phyloP scores from a whole-genome alignment of 2,113 vertebrate species.

The Thamnophis sirtalis region DNA sequence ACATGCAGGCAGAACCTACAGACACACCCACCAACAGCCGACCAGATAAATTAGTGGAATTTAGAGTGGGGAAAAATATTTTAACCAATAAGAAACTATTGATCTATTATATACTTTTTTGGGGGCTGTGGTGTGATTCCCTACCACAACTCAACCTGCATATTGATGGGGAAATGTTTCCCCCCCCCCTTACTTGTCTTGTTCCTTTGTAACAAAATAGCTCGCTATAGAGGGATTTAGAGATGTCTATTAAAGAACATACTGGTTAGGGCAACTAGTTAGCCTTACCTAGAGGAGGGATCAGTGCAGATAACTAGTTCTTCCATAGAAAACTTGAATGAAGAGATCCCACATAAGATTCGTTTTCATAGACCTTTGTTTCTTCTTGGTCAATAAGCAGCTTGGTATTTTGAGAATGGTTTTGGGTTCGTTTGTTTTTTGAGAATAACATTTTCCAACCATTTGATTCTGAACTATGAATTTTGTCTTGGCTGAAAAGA shows the following conservation, averaged over 20 bases:
- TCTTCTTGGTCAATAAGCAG: constrained; percentile 62
- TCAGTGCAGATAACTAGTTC: constrained; percentile 55
- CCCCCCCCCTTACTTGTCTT: constrained; percentile 4
- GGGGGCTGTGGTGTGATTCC: neutral
- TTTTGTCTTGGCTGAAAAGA: constrained; percentile 67
- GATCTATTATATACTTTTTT: constrained; percentile 60
- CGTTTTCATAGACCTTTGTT: constrained; percentile 52
- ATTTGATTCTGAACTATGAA: neutral
- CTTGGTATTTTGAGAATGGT: constrained; percentile 52
- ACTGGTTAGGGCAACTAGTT: constrained; percentile 56
- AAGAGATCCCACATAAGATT: constrained; percentile 52
- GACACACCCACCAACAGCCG: neutral
- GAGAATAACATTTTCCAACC: neutral
- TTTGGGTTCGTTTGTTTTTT: neutral
- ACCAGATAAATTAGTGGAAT: constrained; percentile 55
- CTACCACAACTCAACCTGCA: constrained; percentile 53
- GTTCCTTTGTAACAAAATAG: constrained; percentile 53
- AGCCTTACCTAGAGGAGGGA: constrained; percentile 55
- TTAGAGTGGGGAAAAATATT: constrained; percentile 47
- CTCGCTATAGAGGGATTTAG: constrained; percentile 54
- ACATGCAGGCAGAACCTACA: neutral
- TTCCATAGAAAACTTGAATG: constrained; percentile 55
- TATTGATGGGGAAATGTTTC: constrained; percentile 58
- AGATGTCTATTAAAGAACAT: constrained; percentile 46
- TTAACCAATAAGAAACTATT: constrained; percentile 48